Base-by-base conservation (phyloP, 1,140 invertebrate species). In the Heliconius melpomene region DNA sequence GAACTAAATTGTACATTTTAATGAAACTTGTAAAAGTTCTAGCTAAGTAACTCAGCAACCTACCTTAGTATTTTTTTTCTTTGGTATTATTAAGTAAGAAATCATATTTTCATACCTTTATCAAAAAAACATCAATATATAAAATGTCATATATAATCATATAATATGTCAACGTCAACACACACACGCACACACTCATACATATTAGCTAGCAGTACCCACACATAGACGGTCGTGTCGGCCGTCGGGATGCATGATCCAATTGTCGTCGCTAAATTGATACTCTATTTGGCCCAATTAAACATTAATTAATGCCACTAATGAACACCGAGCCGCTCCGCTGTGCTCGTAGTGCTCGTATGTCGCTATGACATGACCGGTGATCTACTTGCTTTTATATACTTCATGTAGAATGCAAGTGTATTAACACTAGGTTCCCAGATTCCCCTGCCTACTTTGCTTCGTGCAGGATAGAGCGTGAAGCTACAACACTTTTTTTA, bases 201-300 rank as follows among this genome's bases (percentile, higher is more conserved):
- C 40, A 40, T 11, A 11, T 0, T 3, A 46, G 13, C 5, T 40
- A 40, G 40, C 16, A n/a, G 72, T 72, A 81, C 40, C 70, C 36
- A 74, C 40, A 74, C 50, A 74, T 36, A 36, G 32, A 36, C 32
- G 0, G 80, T 54, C 77, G 38, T 77, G 79, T 60, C 32, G 75
- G 36, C 79, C 81, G 85, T 84, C 88, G 88, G 87, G 89, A 89
- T 86, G 89, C 89, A 88, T 91, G 90, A 92, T 92, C 89, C 90
- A 91, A 91, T 91, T 91, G 91, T 81, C 89, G 89, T 90, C 85
- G 87, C 89, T 93, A 91, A 93, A 93, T 93, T 93, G 91, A 90
- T 92, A 92, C 91, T 91, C 90, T 91, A 92, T 92, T 92, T 91
- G 87, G 89, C 85, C 89, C 91, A 92, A 92, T 92, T 92, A 92